Conservation (phyloP, 1,140 invertebrate species). For the Bombyx mori region ASM3026992v2 NC_085117.1:17703501-17704000, state of each 20-base stretch:
- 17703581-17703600: slow-evolving; percentile 27
- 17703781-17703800: neutral
- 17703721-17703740: neutral
- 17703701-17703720: neutral
- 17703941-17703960: too few species aligned
- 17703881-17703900: too few species aligned
- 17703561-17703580: slow-evolving; percentile 21
- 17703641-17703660: neutral
- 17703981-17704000: too few species aligned
- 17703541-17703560: slow-evolving; percentile 22
- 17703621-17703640: neutral
- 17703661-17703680: neutral
- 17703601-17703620: slow-evolving; percentile 19
- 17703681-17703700: neutral
- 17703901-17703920: too few species aligned
- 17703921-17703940: too few species aligned
- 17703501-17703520: slow-evolving; percentile 1
- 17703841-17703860: too few species aligned
- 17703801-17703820: too few species aligned
- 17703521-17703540: slow-evolving; percentile 6
- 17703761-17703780: neutral
- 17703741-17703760: neutral
- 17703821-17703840: too few species aligned
- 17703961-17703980: too few species aligned
- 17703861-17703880: too few species aligned